Percentiles rank a stretch among this genome's conserved stretches.
These are phyloP conservation scores for Tetranychus urticae DNA, from an alignment of 1,140 invertebrate genomes.

Conservation along the genomic window DNA sequence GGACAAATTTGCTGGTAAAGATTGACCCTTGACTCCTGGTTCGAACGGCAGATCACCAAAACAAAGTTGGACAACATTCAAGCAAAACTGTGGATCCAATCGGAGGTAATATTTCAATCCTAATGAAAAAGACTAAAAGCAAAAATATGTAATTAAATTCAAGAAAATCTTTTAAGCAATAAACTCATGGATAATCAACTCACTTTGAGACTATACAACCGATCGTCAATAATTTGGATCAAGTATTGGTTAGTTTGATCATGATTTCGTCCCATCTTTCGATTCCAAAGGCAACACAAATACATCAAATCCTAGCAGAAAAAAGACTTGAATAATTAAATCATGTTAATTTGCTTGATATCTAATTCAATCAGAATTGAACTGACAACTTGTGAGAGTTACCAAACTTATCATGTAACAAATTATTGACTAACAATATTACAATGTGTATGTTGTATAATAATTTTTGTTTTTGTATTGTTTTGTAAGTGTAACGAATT, in stretches of 20 bases:
- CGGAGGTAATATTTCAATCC: conserved; percentile 44
- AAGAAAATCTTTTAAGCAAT: not conserved
- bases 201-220: conserved; percentile 28
- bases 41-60: conserved; percentile 41
- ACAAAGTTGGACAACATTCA: conserved; percentile 51
- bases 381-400: too few relatives aligned
- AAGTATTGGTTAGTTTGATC: conserved; percentile 28
- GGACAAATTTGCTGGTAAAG: conserved; percentile 21
- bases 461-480: too few relatives aligned
- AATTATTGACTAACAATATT: too few relatives aligned
- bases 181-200: not conserved
- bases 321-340: conserved; percentile 16
- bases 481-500: too few relatives aligned
- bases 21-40: conserved; percentile 25
- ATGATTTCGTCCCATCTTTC: conserved; percentile 17
- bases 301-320: conserved; percentile 21
- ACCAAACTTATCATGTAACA: too few relatives aligned
- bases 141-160: not conserved
- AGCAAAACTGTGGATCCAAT: conserved; percentile 61
- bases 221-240: conserved; percentile 40
- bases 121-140: conserved; percentile 20
- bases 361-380: too few relatives aligned
- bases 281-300: conserved; percentile 19
- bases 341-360: not conserved
- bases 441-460: too few relatives aligned